These are phyloP conservation scores for Drosophila nigrodunni DNA, from an alignment of 1,140 invertebrate genomes.

Conservation along the genomic window DNA sequence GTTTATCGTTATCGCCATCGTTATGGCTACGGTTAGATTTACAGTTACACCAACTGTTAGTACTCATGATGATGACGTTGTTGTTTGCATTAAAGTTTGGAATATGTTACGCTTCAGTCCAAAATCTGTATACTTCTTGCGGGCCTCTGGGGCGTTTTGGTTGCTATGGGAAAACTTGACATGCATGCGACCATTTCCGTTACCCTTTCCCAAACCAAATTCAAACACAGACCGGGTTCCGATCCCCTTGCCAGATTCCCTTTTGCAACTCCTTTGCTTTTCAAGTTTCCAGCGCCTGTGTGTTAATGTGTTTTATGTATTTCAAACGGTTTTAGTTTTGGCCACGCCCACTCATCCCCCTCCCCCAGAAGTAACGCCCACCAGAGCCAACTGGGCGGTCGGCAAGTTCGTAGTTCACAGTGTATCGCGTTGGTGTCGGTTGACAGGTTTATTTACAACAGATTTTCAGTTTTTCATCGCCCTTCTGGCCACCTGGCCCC, in stretches of 20 bases:
- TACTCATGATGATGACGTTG: slow-evolving; percentile 3
- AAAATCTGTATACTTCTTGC: slow-evolving; percentile 48
- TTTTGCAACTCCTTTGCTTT: neutral
- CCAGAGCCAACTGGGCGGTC: slow-evolving; percentile 54
- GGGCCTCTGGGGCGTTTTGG: slow-evolving; percentile 48
- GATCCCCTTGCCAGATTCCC: neutral
- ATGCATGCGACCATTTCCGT: slow-evolving; percentile 78
- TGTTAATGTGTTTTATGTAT: slow-evolving; percentile 82
- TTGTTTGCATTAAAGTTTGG: slow-evolving; percentile 54
- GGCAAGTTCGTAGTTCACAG: slow-evolving; percentile 79
- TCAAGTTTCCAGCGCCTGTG: slow-evolving; percentile 53
- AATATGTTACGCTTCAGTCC: slow-evolving; percentile 69
- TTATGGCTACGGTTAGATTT: slow-evolving; percentile 31
- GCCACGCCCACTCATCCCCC: slow-evolving; percentile 75
- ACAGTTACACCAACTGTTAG: slow-evolving; percentile 17
- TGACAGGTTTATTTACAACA: slow-evolving; percentile 81
- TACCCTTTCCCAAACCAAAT: neutral
- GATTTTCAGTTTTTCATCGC: slow-evolving; percentile 53
- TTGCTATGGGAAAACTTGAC: slow-evolving; percentile 48
- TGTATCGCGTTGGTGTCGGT: slow-evolving; percentile 72
- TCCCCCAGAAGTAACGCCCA: slow-evolving; percentile 28
- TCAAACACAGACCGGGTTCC: slow-evolving; percentile 10
- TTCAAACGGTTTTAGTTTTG: slow-evolving; percentile 75
- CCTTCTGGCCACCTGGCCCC: neutral
- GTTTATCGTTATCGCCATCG: slow-evolving; percentile 34